These are phyloP conservation scores for Micrasema longulum DNA, from an alignment of 1,140 invertebrate genomes.

Conservation along the genomic window DNA sequence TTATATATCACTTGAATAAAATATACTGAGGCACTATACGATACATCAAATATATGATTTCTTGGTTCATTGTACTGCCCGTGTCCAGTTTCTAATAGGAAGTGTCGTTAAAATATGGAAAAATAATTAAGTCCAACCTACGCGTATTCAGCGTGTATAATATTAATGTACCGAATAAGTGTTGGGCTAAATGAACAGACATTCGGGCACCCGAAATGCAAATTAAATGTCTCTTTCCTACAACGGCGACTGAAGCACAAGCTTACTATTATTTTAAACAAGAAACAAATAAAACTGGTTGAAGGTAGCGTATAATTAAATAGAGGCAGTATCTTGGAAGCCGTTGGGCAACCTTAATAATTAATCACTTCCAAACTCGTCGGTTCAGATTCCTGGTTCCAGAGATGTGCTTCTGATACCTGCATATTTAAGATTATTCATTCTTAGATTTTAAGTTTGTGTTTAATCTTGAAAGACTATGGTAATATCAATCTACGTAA, in stretches of 20 bases:
- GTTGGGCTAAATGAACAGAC: slow-evolving; percentile 23
- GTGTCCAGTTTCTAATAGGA: too few species aligned
- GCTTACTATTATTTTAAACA: slow-evolving; percentile 19
- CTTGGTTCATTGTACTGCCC: too few species aligned
- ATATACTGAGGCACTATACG: too few species aligned
- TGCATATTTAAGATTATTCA: not conserved
- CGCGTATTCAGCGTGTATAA: too few species aligned
- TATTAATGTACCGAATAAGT: not conserved
- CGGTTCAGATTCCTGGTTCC: not conserved
- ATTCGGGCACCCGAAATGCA: slow-evolving; percentile 33
- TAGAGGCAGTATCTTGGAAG: slow-evolving; percentile 24
- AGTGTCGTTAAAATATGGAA: too few species aligned
- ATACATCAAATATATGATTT: too few species aligned
- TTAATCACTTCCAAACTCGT: slow-evolving; percentile 22
- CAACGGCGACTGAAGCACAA: not conserved
- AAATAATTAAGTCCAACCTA: too few species aligned
- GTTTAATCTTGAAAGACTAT: too few species aligned
- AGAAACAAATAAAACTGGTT: slow-evolving; percentile 32
- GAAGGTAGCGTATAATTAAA: slow-evolving; percentile 34
- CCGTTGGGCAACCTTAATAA: slow-evolving; percentile 15
- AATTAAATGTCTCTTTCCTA: slow-evolving; percentile 13
- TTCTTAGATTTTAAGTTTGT: too few species aligned
- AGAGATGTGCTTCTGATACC: not conserved
- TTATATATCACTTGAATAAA: too few species aligned
- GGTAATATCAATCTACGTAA: too few species aligned